phyloP scores from a whole-genome alignment of 2,888 invertebrate species.

The Pardosa pseudoannulata region DNA sequence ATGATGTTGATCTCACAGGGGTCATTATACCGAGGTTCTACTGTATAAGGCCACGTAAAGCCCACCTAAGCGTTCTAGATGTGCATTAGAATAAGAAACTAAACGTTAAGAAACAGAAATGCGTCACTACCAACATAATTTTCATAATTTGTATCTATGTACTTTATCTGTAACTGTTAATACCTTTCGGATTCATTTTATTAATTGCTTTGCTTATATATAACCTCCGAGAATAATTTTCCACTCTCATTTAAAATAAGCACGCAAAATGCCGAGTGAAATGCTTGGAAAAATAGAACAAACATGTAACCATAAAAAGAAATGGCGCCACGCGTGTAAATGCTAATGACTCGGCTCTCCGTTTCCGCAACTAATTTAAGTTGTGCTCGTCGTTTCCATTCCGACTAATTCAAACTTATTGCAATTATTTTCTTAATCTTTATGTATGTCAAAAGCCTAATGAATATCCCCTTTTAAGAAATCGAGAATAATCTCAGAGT shows the following conservation, averaged over 20 bases:
- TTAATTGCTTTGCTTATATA: not conserved
- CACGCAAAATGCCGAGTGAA: not conserved
- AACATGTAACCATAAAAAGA: too few species aligned
- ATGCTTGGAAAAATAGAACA: not conserved
- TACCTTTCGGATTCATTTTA: too few species aligned
- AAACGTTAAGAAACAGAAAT: too few species aligned
- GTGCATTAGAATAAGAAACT: too few species aligned
- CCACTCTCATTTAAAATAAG: not conserved
- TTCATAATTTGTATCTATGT: too few species aligned
- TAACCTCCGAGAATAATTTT: not conserved
- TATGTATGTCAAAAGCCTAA: not conserved
- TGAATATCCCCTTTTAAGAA: not conserved
- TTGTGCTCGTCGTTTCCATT: not conserved
- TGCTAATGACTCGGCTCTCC: not conserved
- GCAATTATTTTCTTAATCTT: not conserved
- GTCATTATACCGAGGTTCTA: too few species aligned
- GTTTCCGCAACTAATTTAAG: not conserved
- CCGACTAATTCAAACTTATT: slow-evolving; percentile 11
- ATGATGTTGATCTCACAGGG: too few species aligned
- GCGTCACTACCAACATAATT: too few species aligned
- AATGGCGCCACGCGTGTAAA: not conserved
- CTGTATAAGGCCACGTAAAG: too few species aligned
- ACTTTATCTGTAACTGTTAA: too few species aligned
- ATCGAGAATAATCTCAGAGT: not conserved
- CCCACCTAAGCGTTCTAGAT: too few species aligned